A percentile compares a stretch with the other conserved stretches of the same genome.
These are phyloP conservation scores for Zygogramma bicolorata DNA, from an alignment of 2,888 invertebrate species.

Conservation along the genomic window DNA sequence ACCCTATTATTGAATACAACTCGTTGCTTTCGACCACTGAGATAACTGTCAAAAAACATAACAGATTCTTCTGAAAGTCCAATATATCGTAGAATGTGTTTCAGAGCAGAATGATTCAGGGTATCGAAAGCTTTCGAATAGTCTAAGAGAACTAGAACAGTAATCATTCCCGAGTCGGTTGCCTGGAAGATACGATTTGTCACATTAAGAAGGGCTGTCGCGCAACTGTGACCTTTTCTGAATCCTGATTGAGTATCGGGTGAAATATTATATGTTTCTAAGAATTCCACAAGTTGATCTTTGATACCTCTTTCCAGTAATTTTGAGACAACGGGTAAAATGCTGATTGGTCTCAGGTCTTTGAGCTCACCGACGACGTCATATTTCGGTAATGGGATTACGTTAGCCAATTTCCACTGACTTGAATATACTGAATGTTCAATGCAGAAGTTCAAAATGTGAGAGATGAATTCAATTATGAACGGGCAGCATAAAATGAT, in stretches of 20 bases:
- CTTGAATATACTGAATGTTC: background rate
- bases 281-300: background rate
- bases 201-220: no score
- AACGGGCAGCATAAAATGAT: background rate
- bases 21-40: no score
- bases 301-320: background rate
- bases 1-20: no score
- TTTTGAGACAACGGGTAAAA: background rate
- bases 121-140: background rate
- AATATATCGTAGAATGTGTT: no score
- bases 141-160: background rate
- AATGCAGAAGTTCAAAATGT: background rate
- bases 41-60: no score
- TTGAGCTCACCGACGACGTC: no score
- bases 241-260: background rate
- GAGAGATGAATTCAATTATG: background rate
- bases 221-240: background rate
- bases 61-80: no score
- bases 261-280: background rate
- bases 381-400: background rate
- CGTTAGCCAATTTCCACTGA: background rate
- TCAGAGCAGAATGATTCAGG: no score
- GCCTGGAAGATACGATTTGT: no score
- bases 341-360: background rate
- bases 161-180: background rate